Percentiles rank a stretch among this genome's conserved stretches.
Evolutionary conservation across 2,113 vertebrate genomes (phyloP).

Genomic region (Anguilla japonica): DNA sequence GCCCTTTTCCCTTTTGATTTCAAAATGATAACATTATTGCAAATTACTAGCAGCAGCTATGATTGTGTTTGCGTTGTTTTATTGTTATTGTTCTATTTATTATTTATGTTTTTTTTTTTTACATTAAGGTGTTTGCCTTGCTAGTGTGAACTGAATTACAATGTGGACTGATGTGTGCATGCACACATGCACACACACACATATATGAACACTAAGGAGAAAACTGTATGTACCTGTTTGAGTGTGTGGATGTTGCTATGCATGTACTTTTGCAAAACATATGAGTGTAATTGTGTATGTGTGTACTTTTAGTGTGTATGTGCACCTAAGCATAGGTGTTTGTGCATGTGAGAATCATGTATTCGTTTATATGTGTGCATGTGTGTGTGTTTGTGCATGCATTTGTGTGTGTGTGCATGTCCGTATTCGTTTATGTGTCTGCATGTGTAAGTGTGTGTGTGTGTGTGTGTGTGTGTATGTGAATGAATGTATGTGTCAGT

Average conservation of each 20-base stretch:
- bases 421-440: not conserved
- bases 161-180: not conserved
- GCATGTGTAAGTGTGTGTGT: not conserved
- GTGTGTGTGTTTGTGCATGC: not conserved
- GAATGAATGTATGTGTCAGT: not conserved
- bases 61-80: not conserved
- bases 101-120: not conserved
- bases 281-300: not conserved
- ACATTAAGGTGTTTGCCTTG: not conserved
- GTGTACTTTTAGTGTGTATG: not conserved
- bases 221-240: not conserved
- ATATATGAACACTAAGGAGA: no score
- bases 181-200: not conserved
- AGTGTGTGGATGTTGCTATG: not conserved
- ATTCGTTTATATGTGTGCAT: not conserved
- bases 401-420: slow-evolving; percentile 1
- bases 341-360: not conserved
- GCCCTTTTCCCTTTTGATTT: not conserved
- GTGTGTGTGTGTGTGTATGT: not conserved
- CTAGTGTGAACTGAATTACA: not conserved
- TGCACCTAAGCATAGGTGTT: not conserved
- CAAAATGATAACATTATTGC: not conserved
- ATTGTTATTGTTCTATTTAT: not conserved
- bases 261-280: not conserved
- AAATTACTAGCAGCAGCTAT: not conserved